A percentile compares a stretch with the other conserved stretches of the same genome.
Evolutionary conservation across 2,888 invertebrate species (phyloP).

Genomic region (Hirtodrosophila duncani): DNA sequence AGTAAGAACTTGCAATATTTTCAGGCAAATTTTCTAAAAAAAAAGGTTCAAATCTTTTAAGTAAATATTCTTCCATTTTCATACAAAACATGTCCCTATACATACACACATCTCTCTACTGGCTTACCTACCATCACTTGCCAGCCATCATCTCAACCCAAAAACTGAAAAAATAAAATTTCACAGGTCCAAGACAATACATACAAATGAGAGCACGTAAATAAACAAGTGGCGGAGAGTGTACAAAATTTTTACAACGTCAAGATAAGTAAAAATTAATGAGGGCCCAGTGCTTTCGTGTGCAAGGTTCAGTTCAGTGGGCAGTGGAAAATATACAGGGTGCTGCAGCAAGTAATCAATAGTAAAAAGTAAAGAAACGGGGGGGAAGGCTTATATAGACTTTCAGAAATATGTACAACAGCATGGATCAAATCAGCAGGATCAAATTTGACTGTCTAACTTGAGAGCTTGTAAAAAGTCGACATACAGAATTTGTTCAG

Average conservation of each 20-base stretch:
- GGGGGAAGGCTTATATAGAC: background rate
- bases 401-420: too few species aligned
- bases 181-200: constrained; percentile 22
- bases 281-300: constrained; percentile 41
- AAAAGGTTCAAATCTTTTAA: background rate
- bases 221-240: constrained; percentile 52
- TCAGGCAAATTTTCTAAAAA: too few species aligned
- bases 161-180: background rate
- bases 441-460: too few species aligned
- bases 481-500: too few species aligned
- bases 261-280: constrained; percentile 68
- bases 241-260: constrained; percentile 50
- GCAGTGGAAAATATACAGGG: constrained; percentile 42
- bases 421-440: too few species aligned
- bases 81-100: background rate
- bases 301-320: constrained; percentile 36
- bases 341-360: background rate
- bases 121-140: background rate
- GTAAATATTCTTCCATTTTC: constrained; percentile 1
- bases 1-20: background rate
- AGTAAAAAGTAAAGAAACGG: background rate
- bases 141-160: background rate
- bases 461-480: too few species aligned
- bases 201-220: constrained; percentile 51
- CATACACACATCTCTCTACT: too few species aligned